These are phyloP conservation scores for Parascotia fuliginaria DNA, from an alignment of 2,888 invertebrate genomes.

Conservation along the genomic window DNA sequence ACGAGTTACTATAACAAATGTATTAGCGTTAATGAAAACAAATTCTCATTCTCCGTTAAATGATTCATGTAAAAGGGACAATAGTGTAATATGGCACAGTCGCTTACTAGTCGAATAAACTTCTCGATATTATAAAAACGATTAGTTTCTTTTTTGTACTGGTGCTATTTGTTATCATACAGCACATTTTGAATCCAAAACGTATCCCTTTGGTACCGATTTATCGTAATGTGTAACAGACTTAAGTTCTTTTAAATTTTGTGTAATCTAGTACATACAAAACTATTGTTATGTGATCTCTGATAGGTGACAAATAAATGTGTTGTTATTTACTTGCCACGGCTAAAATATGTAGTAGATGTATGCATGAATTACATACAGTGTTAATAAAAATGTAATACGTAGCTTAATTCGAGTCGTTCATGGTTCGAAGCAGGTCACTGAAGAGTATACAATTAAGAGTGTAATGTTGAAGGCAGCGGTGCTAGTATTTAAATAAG, in stretches of 20 bases:
- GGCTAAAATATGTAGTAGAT: background rate
- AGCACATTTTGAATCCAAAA: too few species aligned
- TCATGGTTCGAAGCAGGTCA: constrained; percentile 1
- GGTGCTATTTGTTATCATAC: too few species aligned
- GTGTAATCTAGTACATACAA: background rate
- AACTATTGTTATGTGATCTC: background rate
- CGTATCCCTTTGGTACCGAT: background rate
- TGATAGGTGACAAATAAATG: background rate
- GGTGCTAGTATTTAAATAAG: constrained; percentile 70
- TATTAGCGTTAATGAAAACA: too few species aligned
- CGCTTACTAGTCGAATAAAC: too few species aligned
- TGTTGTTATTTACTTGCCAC: background rate
- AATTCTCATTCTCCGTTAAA: too few species aligned
- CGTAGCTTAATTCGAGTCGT: background rate
- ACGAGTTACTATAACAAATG: too few species aligned
- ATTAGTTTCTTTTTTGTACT: too few species aligned
- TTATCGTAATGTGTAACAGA: background rate
- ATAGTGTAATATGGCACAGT: too few species aligned
- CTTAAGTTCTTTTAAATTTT: background rate
- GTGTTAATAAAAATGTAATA: background rate
- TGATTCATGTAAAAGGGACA: too few species aligned
- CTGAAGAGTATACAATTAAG: constrained; percentile 40
- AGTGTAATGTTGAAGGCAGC: constrained; percentile 55
- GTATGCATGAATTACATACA: background rate
- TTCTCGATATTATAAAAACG: too few species aligned